Evolutionary conservation across 1,140 invertebrate genomes (phyloP).

Genomic region (Lucilia sericata): DNA sequence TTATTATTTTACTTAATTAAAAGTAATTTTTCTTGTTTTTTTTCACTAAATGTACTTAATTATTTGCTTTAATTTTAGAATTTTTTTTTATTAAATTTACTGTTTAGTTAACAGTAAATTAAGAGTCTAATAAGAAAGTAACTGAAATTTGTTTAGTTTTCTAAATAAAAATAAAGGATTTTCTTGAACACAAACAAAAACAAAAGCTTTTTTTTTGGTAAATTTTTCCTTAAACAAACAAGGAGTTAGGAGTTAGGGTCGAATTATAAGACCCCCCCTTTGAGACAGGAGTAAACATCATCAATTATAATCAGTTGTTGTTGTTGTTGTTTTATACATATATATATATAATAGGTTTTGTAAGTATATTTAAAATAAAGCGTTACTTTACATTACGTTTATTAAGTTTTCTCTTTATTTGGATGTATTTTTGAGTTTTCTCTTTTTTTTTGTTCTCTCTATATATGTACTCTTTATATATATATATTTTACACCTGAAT

Average conservation of each 20-base stretch:
- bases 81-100: neutral
- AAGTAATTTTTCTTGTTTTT: neutral
- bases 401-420: conserved; percentile 19
- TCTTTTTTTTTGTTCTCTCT: neutral
- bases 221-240: too few relatives aligned
- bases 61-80: conserved; percentile 15
- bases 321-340: neutral
- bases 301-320: neutral
- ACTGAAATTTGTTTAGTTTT: too few relatives aligned
- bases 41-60: neutral
- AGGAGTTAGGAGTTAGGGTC: too few relatives aligned
- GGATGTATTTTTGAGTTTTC: too few relatives aligned
- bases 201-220: too few relatives aligned
- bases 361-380: conserved; percentile 32
- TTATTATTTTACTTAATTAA: neutral
- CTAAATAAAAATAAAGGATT: too few relatives aligned
- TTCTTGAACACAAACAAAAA: too few relatives aligned
- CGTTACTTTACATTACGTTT: conserved; percentile 39
- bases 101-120: too few relatives aligned
- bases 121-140: too few relatives aligned
- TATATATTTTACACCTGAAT: conserved; percentile 34
- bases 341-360: conserved; percentile 14
- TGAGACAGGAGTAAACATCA: neutral
- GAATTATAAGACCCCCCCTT: too few relatives aligned
- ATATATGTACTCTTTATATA: neutral